Percentiles rank a stretch among this genome's conserved stretches.
Conservation (phyloP, 2,888 invertebrate genomes). For the Cerastoderma edule region DNA sequence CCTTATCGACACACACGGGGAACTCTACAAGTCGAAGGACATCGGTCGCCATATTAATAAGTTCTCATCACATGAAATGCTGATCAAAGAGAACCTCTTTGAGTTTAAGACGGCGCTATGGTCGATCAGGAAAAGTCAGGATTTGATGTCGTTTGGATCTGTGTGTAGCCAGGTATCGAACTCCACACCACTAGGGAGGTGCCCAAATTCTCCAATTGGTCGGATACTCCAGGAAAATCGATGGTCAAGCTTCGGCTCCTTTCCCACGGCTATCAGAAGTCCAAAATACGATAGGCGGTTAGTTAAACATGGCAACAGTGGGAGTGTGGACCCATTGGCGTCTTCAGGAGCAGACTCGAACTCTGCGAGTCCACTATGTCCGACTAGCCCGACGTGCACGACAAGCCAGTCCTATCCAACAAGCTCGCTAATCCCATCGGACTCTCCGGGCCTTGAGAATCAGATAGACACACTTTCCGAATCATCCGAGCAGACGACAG, state of each 20-base stretch:
- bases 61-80: background rate
- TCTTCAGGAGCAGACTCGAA: background rate
- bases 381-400: background rate
- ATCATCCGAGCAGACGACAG: no score
- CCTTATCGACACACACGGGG: background rate
- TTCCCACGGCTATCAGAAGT: no score
- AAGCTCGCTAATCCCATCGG: no score
- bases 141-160: background rate
- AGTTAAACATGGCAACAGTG: no score
- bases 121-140: background rate
- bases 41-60: background rate
- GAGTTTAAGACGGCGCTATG: slow-evolving; percentile 8
- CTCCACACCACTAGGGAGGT: background rate
- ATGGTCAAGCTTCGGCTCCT: no score
- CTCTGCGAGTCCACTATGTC: background rate
- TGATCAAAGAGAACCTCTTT: slow-evolving; percentile 5
- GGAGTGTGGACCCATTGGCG: no score
- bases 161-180: background rate
- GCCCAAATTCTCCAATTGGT: background rate
- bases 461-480: no score
- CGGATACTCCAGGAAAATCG: no score
- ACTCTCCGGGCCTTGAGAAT: no score
- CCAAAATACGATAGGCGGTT: no score
- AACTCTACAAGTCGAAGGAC: background rate
- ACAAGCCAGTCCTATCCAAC: no score